Conservation (phyloP, 2,888 invertebrate genomes). For the Cheilosia urbana region DNA sequence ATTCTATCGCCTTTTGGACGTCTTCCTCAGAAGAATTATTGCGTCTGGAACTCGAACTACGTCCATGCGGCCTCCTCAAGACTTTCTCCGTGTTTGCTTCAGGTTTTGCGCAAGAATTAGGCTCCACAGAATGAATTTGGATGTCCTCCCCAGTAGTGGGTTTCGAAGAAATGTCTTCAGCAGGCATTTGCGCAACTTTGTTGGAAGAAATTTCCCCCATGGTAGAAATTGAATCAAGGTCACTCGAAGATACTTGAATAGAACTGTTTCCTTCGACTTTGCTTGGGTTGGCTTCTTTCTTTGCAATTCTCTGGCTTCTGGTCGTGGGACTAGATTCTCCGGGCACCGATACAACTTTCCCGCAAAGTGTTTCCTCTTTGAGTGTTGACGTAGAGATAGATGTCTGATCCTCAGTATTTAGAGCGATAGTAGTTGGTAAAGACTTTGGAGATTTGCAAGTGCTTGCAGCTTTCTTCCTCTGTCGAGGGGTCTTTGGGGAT, state of each 20-base stretch:
- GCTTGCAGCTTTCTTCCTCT: slow-evolving; percentile 1
- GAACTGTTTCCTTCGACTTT: background rate
- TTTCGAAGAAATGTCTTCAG: background rate
- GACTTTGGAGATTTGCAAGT: background rate
- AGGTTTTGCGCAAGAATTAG: background rate
- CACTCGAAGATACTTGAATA: background rate
- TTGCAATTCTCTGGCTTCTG: background rate
- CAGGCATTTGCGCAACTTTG: background rate
- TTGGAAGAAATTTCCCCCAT: background rate
- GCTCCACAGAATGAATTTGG: background rate
- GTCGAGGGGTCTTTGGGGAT: background rate
- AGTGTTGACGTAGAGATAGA: background rate
- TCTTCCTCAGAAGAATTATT: background rate
- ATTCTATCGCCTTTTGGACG: background rate
- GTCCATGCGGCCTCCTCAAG: background rate
- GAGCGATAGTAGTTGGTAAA: background rate
- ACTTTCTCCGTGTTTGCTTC: background rate
- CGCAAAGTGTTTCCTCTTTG: background rate
- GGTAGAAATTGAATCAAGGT: background rate
- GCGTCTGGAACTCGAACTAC: no score
- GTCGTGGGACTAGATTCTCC: background rate
- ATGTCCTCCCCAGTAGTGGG: background rate
- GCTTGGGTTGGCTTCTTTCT: background rate
- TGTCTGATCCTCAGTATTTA: background rate
- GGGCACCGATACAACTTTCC: background rate